Base-by-base conservation (phyloP, 2,113 vertebrate species). In the Ahaetulla prasina region DNA sequence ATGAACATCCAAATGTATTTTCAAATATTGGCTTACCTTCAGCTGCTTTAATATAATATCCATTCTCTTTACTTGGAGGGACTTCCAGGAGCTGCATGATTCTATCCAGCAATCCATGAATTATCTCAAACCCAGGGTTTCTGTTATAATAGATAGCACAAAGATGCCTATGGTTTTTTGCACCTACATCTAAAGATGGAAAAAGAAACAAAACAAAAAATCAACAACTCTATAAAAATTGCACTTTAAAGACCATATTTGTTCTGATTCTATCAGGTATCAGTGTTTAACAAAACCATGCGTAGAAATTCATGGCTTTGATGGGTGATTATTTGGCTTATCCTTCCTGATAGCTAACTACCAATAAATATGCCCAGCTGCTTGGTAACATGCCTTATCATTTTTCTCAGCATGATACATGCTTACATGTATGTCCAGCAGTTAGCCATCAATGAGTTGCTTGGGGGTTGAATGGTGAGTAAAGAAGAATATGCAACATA, bases 41-140 rank as follows among this genome's bases (percentile, higher is more conserved):
- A 30, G 98, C 95, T 14, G 99, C 98, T 96, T 98, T 99, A 96
- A 99, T 99, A n/a, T 96, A 96, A 94, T 99, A 99, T 22, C 99
- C 99, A 0, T 98, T 97, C 85, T 97, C 97, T 14, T 96, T 95
- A 9, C 94, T 97, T 0, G 98, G 96, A 93, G 97, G 97, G 90
- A 99, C 97, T 23, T 98, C 98, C 60, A 99, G 97, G 84, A 99
- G 97, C 94, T 99, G 99, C 99, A 99, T 99, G 91, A 98, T 93
- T 89, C 99, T 98, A 97, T 99, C 99, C 96, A 99, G 97, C n/a
- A 99, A 98, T 30, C 99, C 99, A 1, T 99, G 99, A 96, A 99
- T 99, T 68, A 99, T 98, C 97, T 99, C 99, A 92, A 99, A 99
- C 55, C 99, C 99, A 0, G 99, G 99, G 88, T 95, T 99, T 97